Conservation (phyloP, 2,797 vertebrate species). For the Ispidina lecontei region DNA sequence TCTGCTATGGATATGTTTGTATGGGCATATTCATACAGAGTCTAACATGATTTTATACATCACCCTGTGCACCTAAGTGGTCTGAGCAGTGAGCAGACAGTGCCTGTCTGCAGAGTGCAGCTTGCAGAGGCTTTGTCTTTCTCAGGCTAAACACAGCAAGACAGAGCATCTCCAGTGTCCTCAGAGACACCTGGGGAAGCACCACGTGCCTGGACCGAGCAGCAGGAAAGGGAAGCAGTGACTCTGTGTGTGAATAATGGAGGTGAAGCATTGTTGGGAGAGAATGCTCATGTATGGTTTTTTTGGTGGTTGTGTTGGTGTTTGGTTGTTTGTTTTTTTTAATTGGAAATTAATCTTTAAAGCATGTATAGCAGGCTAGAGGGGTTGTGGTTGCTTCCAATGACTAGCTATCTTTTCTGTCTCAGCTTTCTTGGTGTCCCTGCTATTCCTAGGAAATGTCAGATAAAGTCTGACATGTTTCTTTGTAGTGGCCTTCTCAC, state of each 20-base stretch:
- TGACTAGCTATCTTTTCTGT: not conserved
- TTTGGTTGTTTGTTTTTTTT: not conserved
- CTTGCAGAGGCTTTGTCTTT: not conserved
- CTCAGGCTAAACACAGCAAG: not conserved
- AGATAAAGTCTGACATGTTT: not conserved
- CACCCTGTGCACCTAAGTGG: not conserved
- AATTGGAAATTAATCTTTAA: not conserved
- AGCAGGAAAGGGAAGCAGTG: not conserved
- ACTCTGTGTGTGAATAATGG: not conserved
- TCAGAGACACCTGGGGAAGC: not conserved
- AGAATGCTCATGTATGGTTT: not conserved
- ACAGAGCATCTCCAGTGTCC: not conserved
- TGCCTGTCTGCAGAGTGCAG: not conserved
- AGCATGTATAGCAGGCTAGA: not conserved
- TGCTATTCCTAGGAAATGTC: not conserved
- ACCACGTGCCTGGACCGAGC: rapidly evolving
- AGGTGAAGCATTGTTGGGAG: not conserved
- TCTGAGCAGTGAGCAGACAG: not conserved
- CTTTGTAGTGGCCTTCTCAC: not conserved
- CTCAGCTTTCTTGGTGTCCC: not conserved
- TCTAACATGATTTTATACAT: not conserved
- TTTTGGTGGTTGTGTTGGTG: not conserved
- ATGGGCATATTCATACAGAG: rapidly evolving
- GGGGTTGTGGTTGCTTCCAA: not conserved
- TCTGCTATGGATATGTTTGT: rapidly evolving